Base-by-base conservation (phyloP, 1,140 invertebrate species). In the Pseudomyrmex gracilis region DNA sequence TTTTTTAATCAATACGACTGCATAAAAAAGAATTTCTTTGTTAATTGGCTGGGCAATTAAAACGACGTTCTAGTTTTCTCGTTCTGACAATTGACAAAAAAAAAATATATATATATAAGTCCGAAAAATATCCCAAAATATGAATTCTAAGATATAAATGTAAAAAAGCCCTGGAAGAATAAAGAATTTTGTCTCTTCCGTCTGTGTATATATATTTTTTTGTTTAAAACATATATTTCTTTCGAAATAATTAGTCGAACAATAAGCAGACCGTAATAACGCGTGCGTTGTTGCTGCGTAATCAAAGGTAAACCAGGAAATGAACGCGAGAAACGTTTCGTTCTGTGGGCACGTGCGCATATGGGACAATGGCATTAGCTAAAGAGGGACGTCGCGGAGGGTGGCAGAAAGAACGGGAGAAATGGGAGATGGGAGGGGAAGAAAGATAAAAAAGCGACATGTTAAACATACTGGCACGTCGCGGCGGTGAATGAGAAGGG, bases 311-410 rank as follows among this genome's bases (percentile, higher is more conserved):
- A 80, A 70, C 20, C 43, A 71, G 76, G 66, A 80, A 80, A 80
- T 58, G 43, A 80, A 80, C n/a, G 43, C 1, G 64, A 47, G 53
- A 34, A 80, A 47, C n/a, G 66, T 80, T 58, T 55, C 66, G 63
- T 22, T 34, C 34, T 9, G 43, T 12, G 53, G 12, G 64, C 76
- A 80, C 66, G 76, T 71, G 76, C 22, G 20, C 55, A 58, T 49
- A 34, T 34, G 43, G 76, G 66, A 80, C 66, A 80, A 80, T 80
- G 66, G 66, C 76, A 80, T 80, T 80, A 80, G 53, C 66, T 80
- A 53, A 45, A 53, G 70, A 43, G 20, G 34, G 58, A 68, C 63
- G 68, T 78, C 67, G 68, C 67, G 68, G 68, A 77, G 70, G 47
- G 73, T 47, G 73, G 55, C 76, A 57, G 12, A 60, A 22, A 45